Conservation (phyloP, 35 echinoderm and acorn worm species). For the Patiria miniata region DNA sequence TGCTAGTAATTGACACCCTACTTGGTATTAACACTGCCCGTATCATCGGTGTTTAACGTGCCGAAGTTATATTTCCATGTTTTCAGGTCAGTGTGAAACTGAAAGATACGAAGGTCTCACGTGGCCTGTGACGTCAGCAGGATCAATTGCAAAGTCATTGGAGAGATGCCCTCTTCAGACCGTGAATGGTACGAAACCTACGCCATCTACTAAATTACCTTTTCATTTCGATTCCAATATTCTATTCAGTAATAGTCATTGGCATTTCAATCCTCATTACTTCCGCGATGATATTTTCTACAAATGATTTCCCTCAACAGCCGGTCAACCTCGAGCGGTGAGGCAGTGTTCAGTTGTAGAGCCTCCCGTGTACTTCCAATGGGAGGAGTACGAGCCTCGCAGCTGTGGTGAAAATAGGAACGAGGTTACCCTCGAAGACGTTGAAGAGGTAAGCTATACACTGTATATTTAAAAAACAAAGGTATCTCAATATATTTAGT, state of each 20-base stretch:
- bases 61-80: no score
- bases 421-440: neutral
- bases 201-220: neutral
- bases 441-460: neutral
- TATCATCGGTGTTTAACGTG: no score
- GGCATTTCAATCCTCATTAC: no score
- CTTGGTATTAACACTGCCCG: no score
- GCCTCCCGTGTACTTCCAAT: neutral
- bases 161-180: neutral
- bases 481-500: no score
- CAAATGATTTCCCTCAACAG: neutral
- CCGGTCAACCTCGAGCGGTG: neutral
- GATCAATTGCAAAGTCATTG: neutral
- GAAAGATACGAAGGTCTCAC: neutral
- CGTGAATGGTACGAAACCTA: neutral
- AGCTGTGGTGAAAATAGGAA: neutral
- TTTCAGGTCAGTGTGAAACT: no score
- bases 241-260: neutral
- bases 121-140: slow-evolving; percentile 17
- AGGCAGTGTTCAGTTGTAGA: slow-evolving; percentile 5
- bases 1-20: no score
- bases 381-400: neutral
- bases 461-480: no score
- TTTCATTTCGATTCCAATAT: neutral
- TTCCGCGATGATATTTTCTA: neutral